Evolutionary conservation across 2,797 vertebrate genomes (phyloP).

Genomic region (Borostomias antarcticus): DNA sequence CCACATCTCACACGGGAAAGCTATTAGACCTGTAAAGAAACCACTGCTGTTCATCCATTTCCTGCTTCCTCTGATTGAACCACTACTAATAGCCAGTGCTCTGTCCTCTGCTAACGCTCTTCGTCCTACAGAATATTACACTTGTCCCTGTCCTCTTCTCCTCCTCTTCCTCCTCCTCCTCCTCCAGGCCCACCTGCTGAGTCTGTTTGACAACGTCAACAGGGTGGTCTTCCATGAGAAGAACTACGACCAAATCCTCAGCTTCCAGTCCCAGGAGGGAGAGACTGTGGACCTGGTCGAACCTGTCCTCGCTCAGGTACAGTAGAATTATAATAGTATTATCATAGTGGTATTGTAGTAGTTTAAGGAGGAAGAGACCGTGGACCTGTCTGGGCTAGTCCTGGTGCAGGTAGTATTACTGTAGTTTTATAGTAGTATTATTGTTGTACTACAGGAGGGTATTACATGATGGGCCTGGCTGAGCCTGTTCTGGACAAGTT

Average conservation of each 20-base stretch:
- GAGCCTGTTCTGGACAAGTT: no score
- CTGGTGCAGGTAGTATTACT: no score
- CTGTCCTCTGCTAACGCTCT: neutral
- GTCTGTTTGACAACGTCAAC: conserved; percentile 86
- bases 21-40: no score
- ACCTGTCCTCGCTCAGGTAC: conserved; percentile 82
- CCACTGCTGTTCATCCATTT: neutral
- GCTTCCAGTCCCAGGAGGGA: conserved; percentile 85
- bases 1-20: no score
- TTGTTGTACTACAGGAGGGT: no score
- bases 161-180: neutral
- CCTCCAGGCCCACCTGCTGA: conserved; percentile 79
- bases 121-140: neutral
- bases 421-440: no score
- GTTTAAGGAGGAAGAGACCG: no score
- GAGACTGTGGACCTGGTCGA: conserved; percentile 79
- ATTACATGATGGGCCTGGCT: no score
- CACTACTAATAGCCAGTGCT: neutral
- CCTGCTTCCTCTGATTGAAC: neutral
- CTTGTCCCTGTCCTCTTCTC: neutral
- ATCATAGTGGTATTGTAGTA: neutral
- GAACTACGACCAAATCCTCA: conserved; percentile 82
- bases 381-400: no score
- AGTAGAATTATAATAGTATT: neutral
- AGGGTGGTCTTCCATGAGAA: conserved; percentile 80